These are phyloP conservation scores for Phragmatobia fuliginosa DNA, from an alignment of 2,888 invertebrate genomes.

Conservation along the genomic window DNA sequence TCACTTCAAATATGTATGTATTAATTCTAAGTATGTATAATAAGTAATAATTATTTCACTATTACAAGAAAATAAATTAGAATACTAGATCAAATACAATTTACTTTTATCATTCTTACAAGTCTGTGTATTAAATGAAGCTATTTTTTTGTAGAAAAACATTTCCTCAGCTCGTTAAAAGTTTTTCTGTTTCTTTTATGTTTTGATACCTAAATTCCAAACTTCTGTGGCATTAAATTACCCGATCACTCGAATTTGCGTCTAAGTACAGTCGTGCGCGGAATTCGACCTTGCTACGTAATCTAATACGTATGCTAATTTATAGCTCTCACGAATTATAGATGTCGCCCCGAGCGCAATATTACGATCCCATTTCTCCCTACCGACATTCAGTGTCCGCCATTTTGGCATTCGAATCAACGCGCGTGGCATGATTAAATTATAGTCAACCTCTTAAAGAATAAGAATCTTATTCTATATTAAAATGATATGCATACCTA, in stretches of 20 bases:
- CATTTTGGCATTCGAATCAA: constrained; percentile 78
- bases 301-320: constrained; percentile 86
- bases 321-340: constrained; percentile 82
- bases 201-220: not conserved
- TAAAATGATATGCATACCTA: not conserved
- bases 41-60: not conserved
- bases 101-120: not conserved
- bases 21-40: not conserved
- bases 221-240: constrained; percentile 54
- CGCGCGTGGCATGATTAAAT: constrained; percentile 66
- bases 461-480: constrained; percentile 45
- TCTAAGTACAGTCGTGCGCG: constrained; percentile 68
- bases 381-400: constrained; percentile 59
- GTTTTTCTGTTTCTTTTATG: not conserved
- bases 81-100: not conserved
- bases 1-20: not conserved
- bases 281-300: constrained; percentile 72
- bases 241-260: constrained; percentile 57
- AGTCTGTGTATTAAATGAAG: not conserved
- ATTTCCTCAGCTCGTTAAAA: not conserved
- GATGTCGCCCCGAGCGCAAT: constrained; percentile 80
- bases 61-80: not conserved
- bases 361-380: constrained; percentile 70
- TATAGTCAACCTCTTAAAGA: constrained; percentile 45
- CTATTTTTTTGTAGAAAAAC: not conserved